Conservation (phyloP, 1,140 invertebrate genomes). For the Globodera rostochiensis region DNA sequence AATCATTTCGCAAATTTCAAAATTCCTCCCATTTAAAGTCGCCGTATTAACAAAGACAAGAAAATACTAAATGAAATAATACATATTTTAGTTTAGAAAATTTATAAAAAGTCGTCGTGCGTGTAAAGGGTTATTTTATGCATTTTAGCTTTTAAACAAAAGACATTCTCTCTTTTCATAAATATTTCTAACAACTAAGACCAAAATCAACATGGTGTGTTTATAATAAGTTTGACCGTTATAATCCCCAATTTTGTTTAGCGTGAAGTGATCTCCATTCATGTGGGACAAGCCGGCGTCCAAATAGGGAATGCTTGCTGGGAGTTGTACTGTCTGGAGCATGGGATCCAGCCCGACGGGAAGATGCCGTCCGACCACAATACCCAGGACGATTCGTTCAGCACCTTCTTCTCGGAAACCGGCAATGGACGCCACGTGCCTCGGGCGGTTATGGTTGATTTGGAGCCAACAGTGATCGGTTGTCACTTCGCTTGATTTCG, state of each 20-base stretch:
- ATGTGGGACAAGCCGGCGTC: slow-evolving; percentile 70
- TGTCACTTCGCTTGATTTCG: slow-evolving; percentile 3
- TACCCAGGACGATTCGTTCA: slow-evolving; percentile 66
- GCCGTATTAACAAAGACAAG: no score
- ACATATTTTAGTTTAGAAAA: no score
- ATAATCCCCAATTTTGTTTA: slow-evolving; percentile 17
- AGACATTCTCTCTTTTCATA: no score
- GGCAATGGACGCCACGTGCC: slow-evolving; percentile 61
- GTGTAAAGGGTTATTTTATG: no score
- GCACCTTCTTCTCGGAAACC: slow-evolving; percentile 71
- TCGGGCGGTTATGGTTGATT: slow-evolving; percentile 65
- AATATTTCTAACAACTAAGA: not conserved
- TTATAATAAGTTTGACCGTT: not conserved
- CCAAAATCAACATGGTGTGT: not conserved
- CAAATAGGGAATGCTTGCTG: slow-evolving; percentile 73
- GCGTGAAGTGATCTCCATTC: slow-evolving; percentile 70
- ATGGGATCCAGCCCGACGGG: slow-evolving; percentile 68
- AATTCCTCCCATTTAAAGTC: no score
- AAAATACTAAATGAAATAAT: no score
- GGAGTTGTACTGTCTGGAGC: slow-evolving; percentile 71
- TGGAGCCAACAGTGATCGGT: slow-evolving; percentile 67
- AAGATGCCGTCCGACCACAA: slow-evolving; percentile 58
- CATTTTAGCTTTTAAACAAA: no score
- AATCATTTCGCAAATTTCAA: no score
- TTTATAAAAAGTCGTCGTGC: no score